Conservation (phyloP, 2,888 invertebrate genomes). For the Phengaris alcon region DNA sequence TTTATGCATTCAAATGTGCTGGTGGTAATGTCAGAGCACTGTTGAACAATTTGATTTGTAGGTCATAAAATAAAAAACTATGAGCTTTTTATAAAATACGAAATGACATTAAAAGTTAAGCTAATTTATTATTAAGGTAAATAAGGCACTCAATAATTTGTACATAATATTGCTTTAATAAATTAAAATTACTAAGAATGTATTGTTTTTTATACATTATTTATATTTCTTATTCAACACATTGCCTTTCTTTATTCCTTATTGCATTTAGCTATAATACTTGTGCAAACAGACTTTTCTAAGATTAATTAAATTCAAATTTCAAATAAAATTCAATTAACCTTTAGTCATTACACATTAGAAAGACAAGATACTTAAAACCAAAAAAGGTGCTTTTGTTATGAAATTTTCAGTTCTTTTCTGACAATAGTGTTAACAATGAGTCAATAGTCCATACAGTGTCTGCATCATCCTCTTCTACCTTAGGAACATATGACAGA, state of each 20-base stretch:
- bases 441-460: constrained; percentile 71
- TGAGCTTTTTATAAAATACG: not conserved
- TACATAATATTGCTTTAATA: constrained; percentile 12
- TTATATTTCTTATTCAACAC: too few species aligned
- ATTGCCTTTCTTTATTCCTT: too few species aligned
- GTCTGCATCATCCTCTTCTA: constrained; percentile 62
- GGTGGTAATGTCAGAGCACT: constrained; percentile 75
- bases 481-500: constrained; percentile 60
- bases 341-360: too few species aligned
- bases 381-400: too few species aligned
- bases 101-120: not conserved
- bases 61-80: constrained; percentile 29
- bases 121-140: constrained; percentile 8
- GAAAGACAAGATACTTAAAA: too few species aligned
- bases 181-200: not conserved
- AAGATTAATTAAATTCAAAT: too few species aligned
- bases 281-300: too few species aligned
- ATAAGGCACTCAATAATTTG: not conserved
- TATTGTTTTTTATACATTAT: too few species aligned
- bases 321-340: too few species aligned
- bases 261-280: too few species aligned
- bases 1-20: constrained; percentile 84
- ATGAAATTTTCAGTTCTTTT: constrained; percentile 43
- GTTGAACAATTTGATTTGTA: constrained; percentile 35
- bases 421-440: constrained; percentile 60